Evolutionary conservation across 2,113 vertebrate species (phyloP).

Genomic region (Haplochromis burtoni): DNA sequence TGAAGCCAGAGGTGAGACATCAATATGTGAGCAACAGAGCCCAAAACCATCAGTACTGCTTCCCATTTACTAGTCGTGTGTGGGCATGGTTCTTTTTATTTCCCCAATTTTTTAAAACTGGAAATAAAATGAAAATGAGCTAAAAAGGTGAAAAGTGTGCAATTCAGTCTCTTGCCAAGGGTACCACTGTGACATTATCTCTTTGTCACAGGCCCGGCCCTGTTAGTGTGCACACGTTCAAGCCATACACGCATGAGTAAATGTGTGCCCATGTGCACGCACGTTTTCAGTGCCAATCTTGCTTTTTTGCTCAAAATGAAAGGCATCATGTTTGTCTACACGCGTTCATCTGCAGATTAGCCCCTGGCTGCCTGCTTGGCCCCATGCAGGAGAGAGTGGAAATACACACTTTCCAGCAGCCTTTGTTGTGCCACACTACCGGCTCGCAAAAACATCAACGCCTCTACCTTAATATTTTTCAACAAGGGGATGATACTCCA

Average conservation of each 20-base stretch:
- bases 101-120: conserved; percentile 18
- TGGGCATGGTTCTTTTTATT: conserved; percentile 24
- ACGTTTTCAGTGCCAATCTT: background rate
- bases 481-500: background rate
- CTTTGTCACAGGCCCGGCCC: conserved; percentile 17
- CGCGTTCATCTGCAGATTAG: conserved; percentile 48
- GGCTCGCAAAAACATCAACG: conserved; percentile 9
- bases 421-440: conserved; percentile 17
- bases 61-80: conserved; percentile 17
- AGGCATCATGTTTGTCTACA: conserved; percentile 35
- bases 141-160: background rate
- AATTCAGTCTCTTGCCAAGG: conserved; percentile 31
- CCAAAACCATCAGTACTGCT: background rate
- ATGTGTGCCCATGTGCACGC: background rate
- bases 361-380: conserved; percentile 9
- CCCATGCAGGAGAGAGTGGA: conserved; percentile 2
- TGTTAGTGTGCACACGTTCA: background rate
- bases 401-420: conserved; percentile 10
- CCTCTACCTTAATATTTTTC: conserved; percentile 20
- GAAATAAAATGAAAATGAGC: conserved; percentile 36
- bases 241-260: background rate
- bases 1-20: background rate
- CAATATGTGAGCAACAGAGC: background rate
- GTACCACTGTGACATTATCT: conserved; percentile 39
- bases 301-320: conserved; percentile 38